Base-by-base conservation (phyloP, 1,140 invertebrate species). In the Lasaia peninsularis region DNA sequence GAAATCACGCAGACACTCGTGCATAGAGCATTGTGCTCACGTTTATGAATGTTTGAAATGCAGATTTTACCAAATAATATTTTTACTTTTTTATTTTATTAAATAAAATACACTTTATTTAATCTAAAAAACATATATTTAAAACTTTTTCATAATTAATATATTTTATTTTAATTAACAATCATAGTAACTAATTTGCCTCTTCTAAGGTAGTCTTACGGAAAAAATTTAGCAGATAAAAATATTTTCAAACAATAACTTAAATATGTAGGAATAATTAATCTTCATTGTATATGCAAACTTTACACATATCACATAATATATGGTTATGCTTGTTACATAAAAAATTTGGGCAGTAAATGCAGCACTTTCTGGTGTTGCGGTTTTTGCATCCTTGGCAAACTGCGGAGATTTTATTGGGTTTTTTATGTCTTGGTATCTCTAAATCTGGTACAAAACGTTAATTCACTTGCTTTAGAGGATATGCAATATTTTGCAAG, bases 211-310 rank as follows among this genome's bases (percentile, higher is more conserved):
- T 12, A 48, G 12, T 48, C 2, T 48, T 5, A 48, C 4, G 21
- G 21, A 33, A 4, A 33, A 33, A 33, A 33, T 4, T 10, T 10
- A 2, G 8, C 32, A 33, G 8, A 33, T 33, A 33, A 33, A 11
- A 33, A 33, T 33, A 2, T 33, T 33, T 9, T 33, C 11, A 33
- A 33, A 50, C 18, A 50, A 50, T 24, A 50, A 24, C 48, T 50
- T 50, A 50, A 50, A 50, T 50, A n/a, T 50, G 48, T 50, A 24
- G 48, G 48, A 50, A 50, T 21, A 24, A 50, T 50, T 21, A 24
- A n/a, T 50, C 48, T 21, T 50, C 48, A 50, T 50, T 16, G 24
- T 50, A 50, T 50, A 3, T 50, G 2, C 14, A 5, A 50, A 18
- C 48, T 50, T 50, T 24, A 24, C 18, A 50, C 20, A 50, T 50